A percentile compares a stretch with the other conserved stretches of the same genome.
Evolutionary conservation across 2,113 vertebrate species (phyloP).

Genomic region (Dipodomys stephensi): DNA sequence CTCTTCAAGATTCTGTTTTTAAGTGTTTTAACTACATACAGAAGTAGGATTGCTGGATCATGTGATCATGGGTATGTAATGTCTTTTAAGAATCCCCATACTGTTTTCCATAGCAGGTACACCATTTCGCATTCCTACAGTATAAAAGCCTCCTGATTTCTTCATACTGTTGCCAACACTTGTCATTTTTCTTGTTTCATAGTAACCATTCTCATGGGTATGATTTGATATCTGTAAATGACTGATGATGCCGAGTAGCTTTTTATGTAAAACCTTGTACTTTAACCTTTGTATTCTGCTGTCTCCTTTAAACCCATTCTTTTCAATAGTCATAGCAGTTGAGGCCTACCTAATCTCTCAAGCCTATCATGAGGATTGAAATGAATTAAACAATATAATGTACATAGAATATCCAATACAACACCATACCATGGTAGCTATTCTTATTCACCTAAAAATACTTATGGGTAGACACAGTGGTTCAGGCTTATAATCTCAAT

Average conservation of each 20-base stretch:
- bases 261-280: not conserved
- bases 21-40: too few species aligned
- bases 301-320: constrained; percentile 12
- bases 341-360: not conserved
- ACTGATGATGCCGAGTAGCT: not conserved
- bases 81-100: too few species aligned
- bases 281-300: constrained; percentile 32
- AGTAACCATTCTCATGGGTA: not conserved
- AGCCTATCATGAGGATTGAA: not conserved
- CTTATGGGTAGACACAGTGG: too few species aligned
- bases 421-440: not conserved
- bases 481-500: too few species aligned
- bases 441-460: too few species aligned
- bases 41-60: too few species aligned
- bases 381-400: not conserved
- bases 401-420: not conserved
- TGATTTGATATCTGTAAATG: constrained; percentile 20
- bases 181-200: not conserved
- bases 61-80: too few species aligned
- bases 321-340: not conserved
- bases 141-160: not conserved
- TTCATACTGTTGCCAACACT: not conserved
- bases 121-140: not conserved
- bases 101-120: not conserved
- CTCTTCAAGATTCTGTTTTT: too few species aligned